phyloP scores from a whole-genome alignment of 2,888 invertebrate species.

The Entomobrya proxima region DNA sequence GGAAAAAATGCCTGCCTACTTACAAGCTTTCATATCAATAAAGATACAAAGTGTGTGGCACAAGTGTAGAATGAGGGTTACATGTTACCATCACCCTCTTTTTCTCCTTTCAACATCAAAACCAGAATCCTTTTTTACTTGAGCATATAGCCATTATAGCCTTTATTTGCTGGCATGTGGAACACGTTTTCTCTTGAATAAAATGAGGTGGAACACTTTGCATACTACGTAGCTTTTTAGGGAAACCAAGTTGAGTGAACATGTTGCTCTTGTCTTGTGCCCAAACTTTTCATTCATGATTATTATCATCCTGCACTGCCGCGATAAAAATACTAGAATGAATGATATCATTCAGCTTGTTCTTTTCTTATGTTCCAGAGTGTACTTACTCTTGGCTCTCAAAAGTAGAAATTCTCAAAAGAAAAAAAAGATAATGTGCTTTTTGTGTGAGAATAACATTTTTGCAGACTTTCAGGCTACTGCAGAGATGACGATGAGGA shows the following conservation, averaged over 20 bases:
- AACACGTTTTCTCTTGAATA: conserved; percentile 13
- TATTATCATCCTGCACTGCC: not conserved
- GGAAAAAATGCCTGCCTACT: not conserved
- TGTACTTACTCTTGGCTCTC: too few relatives aligned
- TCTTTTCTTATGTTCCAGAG: too few relatives aligned
- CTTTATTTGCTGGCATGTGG: not conserved
- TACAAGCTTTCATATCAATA: too few relatives aligned
- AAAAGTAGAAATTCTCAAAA: too few relatives aligned
- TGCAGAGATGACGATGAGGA: too few relatives aligned
- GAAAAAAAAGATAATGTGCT: too few relatives aligned
- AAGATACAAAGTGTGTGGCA: too few relatives aligned
- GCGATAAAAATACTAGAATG: not conserved
- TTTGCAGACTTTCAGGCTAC: too few relatives aligned
- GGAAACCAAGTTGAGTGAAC: not conserved
- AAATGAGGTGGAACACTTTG: conserved; percentile 27
- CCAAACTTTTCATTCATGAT: conserved; percentile 1
- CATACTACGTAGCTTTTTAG: not conserved
- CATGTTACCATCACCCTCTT: too few relatives aligned
- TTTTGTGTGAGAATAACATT: too few relatives aligned
- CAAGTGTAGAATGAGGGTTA: too few relatives aligned
- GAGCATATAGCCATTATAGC: too few relatives aligned
- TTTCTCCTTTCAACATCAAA: not conserved
- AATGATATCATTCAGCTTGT: not conserved
- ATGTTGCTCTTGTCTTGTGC: conserved; percentile 13
- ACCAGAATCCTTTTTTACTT: not conserved